Conservation (phyloP, 1,140 invertebrate species). For the Heliothis virescens region DNA sequence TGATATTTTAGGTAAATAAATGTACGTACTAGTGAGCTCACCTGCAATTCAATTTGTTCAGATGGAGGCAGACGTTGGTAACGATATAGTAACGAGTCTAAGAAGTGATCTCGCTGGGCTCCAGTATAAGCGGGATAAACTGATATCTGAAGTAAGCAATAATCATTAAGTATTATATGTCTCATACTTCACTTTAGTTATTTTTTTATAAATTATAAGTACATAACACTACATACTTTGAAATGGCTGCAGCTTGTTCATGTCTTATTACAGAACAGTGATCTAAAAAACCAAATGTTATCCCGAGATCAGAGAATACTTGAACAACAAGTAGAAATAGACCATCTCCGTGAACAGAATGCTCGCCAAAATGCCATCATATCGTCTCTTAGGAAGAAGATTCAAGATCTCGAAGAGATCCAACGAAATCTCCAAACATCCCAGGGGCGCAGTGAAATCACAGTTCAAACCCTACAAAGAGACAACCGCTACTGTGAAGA, state of each 20-base stretch:
- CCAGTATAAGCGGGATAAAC: constrained; percentile 92
- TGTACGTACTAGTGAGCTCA: too few species aligned
- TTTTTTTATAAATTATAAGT: constrained; percentile 32
- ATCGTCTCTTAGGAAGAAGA: constrained; percentile 91
- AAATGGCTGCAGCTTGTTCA: too few species aligned
- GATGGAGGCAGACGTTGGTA: constrained; percentile 87
- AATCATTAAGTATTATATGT: neutral
- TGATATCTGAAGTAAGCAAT: constrained; percentile 89
- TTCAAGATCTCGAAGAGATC: constrained; percentile 92
- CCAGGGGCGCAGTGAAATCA: constrained; percentile 89
- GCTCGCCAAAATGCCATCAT: constrained; percentile 93
- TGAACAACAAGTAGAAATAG: constrained; percentile 90
- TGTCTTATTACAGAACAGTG: constrained; percentile 85
- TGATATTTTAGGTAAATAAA: too few species aligned
- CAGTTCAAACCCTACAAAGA: constrained; percentile 90
- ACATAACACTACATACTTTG: neutral
- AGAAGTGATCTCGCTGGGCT: constrained; percentile 92
- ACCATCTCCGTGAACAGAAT: constrained; percentile 92
- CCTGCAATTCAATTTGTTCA: constrained; percentile 53
- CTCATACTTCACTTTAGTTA: constrained; percentile 12
- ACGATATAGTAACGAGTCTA: constrained; percentile 90
- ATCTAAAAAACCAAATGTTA: constrained; percentile 89
- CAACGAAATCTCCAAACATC: constrained; percentile 89
- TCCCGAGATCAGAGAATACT: constrained; percentile 89
- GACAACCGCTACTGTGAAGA: constrained; percentile 92